Base-by-base conservation (phyloP, 2,888 invertebrate species). In the Trissolcus brochymenae region DNA sequence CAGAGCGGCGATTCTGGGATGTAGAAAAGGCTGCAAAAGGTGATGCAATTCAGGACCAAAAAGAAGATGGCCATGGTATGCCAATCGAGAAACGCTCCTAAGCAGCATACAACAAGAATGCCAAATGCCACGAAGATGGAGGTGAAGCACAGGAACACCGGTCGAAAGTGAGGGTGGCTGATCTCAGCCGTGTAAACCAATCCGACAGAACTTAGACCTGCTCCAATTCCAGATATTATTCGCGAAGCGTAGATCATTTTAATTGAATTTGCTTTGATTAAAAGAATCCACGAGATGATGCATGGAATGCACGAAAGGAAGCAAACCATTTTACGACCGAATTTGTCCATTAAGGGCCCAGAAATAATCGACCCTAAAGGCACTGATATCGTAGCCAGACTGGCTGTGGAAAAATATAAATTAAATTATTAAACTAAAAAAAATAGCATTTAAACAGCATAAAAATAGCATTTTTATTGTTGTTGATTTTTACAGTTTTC, bases 1-100 rank as follows among this genome's bases (percentile, higher is more conserved):
- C 92, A 92, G 73, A 91, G 89, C 0, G 92, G 92, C 78, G 91
- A 91, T 84, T 92, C 92, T 0, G 92, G 92, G 51, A 92, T 80
- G 7, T 90, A 84, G 25, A 87, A 87, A 1, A 91, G 82, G 0
- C 87, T 80, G 16, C 88, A 49, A 7, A 90, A 85, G 7, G 90
- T 88, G 0, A 85, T 43, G 1, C 87, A 43, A 1, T 90, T 85
- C 7, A 91, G 57, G 1, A 82, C 80, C 25, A 90, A 87, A 80
- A 90, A 91, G 6, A 90, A 84, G 9, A 90, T 85, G 0, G 91
- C 90, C 81, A 91, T 90, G 25, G 85, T 85, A 13, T 90, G 87
- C 92, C 92, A 92, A 11, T 88, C 84, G 17, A 91, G 84, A 84
- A 90, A 90, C 21, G 89, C 85, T 7, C 89, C 91, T 85, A 91